Evolutionary conservation across 1,140 invertebrate genomes (phyloP), one percentile per base, ranked within the genome.

Genomic region (Drosophila dunni): DNA sequence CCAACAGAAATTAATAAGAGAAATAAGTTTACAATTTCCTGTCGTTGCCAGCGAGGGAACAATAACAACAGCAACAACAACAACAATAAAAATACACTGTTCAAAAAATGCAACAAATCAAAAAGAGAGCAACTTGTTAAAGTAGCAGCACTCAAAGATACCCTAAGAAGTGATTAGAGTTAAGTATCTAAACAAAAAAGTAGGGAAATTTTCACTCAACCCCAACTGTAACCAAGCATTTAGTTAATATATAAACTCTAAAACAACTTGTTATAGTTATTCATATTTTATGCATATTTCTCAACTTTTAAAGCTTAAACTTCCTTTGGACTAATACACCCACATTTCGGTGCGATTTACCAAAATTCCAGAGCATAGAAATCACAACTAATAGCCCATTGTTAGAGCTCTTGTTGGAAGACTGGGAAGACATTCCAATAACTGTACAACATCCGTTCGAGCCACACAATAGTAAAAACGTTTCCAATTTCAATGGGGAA

Each of bases 21-120:
- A 86, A 88, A 77, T 82, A 81, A 83, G 83, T 82, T 86, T 74
- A 88, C 72, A 67, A 88, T 88, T 86, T 88, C 76, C 83, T 88
- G 84, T 82, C 64, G 60, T 67, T 69, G 50, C 36, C 65, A 57
- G 33, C 8, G 44, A 48, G 48, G 24, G 50, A 54, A 38, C 67
- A 36, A 66, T 54, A 61, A 71, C 38, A 38, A 17, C 38, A 60
- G 9, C 53, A 48, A 33, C 9, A 51, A 44, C 33, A 62, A 20
- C 51, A 20, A 20, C n/a, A 46, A 40, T 17, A 51, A 64, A 51
- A 64, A 63, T 44, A 66, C 51, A 63, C 72, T 33, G 58, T 9
- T 46, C 46, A 62, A 48, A 83, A 78, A 73, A 72, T 65, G 56
- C 71, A 66, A 75, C 63, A 79, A 24, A 42, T 42, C 17, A 51